Conservation (phyloP, 2,797 vertebrate species). For the Pangasius krempfi region DNA sequence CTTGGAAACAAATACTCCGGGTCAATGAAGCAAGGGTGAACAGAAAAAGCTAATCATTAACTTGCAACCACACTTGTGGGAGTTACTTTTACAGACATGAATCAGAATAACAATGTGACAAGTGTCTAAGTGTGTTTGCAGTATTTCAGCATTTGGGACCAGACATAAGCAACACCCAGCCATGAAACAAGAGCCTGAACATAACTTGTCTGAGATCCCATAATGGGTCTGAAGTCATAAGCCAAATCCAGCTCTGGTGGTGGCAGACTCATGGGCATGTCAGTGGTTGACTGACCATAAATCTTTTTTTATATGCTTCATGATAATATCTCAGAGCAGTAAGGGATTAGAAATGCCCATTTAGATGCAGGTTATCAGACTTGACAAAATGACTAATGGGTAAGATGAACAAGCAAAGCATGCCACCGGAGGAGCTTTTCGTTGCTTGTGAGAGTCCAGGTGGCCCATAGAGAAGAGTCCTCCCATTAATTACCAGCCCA, state of each 20-base stretch:
- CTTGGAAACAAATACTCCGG: not conserved
- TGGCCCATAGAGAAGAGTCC: slow-evolving; percentile 36
- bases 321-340: not conserved
- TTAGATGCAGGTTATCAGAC: slow-evolving; percentile 4
- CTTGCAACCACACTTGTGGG: not conserved
- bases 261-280: slow-evolving; percentile 18
- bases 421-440: slow-evolving; percentile 33
- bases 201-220: slow-evolving; percentile 10
- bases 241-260: slow-evolving; percentile 41
- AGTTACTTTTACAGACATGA: slow-evolving; percentile 9
- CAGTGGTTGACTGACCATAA: slow-evolving; percentile 7
- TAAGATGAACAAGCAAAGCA: slow-evolving; percentile 21
- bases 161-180: slow-evolving; percentile 39
- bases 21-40: not conserved
- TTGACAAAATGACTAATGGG: not conserved
- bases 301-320: slow-evolving; percentile 8
- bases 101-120: slow-evolving; percentile 28
- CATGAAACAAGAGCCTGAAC: slow-evolving; percentile 45
- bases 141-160: slow-evolving; percentile 15
- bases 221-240: slow-evolving; percentile 41
- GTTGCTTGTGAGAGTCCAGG: slow-evolving; percentile 38
- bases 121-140: slow-evolving; percentile 38
- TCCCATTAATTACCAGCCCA: slow-evolving; percentile 50
- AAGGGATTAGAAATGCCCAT: not conserved
- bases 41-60: not conserved